Percentiles rank a stretch among this genome's conserved stretches.
These are phyloP conservation scores for Microctonus hyperodae DNA, from an alignment of 2,888 invertebrate species.

Conservation along the genomic window DNA sequence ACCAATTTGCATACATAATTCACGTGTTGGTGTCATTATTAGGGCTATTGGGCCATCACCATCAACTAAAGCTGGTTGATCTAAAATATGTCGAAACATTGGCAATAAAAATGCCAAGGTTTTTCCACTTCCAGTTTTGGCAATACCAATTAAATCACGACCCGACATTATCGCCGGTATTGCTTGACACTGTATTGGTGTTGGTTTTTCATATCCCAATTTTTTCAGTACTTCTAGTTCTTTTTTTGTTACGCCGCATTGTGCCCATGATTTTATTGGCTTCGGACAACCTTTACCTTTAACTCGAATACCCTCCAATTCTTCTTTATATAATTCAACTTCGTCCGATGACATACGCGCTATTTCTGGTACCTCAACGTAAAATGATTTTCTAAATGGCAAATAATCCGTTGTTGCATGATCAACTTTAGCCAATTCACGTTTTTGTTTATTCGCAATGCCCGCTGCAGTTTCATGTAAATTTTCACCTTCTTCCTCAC, in stretches of 20 bases:
- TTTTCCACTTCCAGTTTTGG: constrained; percentile 99
- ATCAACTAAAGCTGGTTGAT: constrained; percentile 92
- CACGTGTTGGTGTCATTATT: constrained; percentile 98
- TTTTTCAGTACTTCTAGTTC: constrained; percentile 92
- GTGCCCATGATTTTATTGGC: constrained; percentile 96
- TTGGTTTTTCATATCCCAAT: constrained; percentile 93
- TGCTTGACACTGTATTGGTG: constrained; percentile 98
- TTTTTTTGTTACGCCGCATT: constrained; percentile 96
- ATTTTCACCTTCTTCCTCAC: constrained; percentile 96
- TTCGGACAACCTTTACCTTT: constrained; percentile 97
- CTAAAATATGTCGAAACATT: constrained; percentile 95
- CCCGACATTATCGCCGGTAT: constrained; percentile 97
- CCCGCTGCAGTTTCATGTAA: constrained; percentile 89
- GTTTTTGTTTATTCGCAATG: constrained; percentile 87
- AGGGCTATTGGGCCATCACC: constrained; percentile 97
- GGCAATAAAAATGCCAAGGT: constrained; percentile 97
- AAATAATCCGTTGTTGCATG: constrained; percentile 87
- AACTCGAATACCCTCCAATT: constrained; percentile 94
- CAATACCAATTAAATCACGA: constrained; percentile 97
- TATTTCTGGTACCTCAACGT: constrained; percentile 97
- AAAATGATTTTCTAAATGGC: constrained; percentile 93
- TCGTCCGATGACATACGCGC: constrained; percentile 87
- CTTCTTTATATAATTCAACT: constrained; percentile 83
- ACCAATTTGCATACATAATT: constrained; percentile 98
- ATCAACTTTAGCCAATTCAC: constrained; percentile 93